These are phyloP conservation scores for Pangasius krempfi DNA, from an alignment of 2,797 vertebrate species.

Conservation along the genomic window DNA sequence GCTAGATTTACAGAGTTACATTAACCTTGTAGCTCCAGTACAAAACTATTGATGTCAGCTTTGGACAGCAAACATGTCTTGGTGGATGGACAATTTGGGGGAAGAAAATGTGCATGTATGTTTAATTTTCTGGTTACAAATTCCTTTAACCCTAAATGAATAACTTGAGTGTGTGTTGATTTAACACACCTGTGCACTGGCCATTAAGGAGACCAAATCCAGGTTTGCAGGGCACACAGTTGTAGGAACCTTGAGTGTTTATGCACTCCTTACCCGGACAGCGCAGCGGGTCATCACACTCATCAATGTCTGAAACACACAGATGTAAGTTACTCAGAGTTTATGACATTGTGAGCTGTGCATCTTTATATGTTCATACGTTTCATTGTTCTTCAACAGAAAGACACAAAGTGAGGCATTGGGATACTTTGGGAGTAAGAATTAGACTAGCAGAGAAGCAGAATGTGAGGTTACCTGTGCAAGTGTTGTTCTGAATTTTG, in stretches of 20 bases:
- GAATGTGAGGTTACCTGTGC: slow-evolving; percentile 68
- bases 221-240: slow-evolving; percentile 73
- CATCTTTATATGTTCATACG: neutral
- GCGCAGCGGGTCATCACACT: slow-evolving; percentile 74
- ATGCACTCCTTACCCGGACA: slow-evolving; percentile 75
- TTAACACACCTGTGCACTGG: slow-evolving; percentile 63
- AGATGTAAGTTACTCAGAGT: neutral
- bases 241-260: slow-evolving; percentile 77
- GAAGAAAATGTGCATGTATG: neutral
- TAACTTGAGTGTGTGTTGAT: slow-evolving; percentile 46
- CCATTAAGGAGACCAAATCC: slow-evolving; percentile 73
- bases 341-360: neutral
- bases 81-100: neutral
- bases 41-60: neutral
- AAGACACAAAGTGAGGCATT: neutral
- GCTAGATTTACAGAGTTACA: neutral
- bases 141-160: neutral
- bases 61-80: neutral
- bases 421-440: neutral
- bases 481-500: slow-evolving; percentile 73
- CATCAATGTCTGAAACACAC: slow-evolving; percentile 70
- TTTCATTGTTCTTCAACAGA: neutral
- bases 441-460: neutral
- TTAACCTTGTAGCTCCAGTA: neutral
- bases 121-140: neutral